Percentiles rank a stretch among this genome's conserved stretches.
Conservation (phyloP, 1,140 invertebrate genomes). For the Reticulitermes speratus region DNA sequence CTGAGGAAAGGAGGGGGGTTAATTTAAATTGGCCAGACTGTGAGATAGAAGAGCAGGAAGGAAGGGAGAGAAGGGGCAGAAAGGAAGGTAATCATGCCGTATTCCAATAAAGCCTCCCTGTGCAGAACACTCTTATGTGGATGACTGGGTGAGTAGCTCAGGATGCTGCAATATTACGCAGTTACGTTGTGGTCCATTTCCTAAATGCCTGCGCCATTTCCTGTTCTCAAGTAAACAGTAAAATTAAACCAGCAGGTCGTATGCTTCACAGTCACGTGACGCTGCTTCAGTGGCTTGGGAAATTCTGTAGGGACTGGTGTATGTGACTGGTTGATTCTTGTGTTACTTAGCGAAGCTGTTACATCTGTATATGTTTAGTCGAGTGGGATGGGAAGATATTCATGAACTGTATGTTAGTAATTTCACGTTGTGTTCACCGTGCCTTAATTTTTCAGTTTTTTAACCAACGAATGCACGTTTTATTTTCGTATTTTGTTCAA, state of each 20-base stretch:
- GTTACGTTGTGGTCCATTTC: slow-evolving; percentile 13
- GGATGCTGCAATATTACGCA: background rate
- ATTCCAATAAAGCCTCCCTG: background rate
- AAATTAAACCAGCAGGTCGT: background rate
- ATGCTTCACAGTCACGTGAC: background rate
- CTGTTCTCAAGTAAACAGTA: background rate
- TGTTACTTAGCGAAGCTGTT: too few relatives aligned
- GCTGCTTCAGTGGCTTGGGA: too few relatives aligned
- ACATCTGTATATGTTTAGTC: too few relatives aligned
- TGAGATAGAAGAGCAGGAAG: background rate
- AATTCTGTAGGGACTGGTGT: too few relatives aligned
- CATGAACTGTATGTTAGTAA: too few relatives aligned
- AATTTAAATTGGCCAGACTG: background rate
- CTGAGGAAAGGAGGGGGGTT: background rate
- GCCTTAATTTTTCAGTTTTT: too few relatives aligned
- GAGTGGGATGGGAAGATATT: too few relatives aligned
- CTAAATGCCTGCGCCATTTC: background rate
- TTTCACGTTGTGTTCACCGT: too few relatives aligned
- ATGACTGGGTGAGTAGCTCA: background rate
- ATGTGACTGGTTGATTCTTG: too few relatives aligned
- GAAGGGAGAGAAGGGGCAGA: background rate
- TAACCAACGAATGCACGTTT: too few relatives aligned
- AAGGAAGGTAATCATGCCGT: background rate
- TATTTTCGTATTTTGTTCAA: too few relatives aligned
- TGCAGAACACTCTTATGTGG: background rate